Evolutionary conservation across 2,113 vertebrate species (phyloP).

Genomic region (cattle (Bos taurus)): DNA sequence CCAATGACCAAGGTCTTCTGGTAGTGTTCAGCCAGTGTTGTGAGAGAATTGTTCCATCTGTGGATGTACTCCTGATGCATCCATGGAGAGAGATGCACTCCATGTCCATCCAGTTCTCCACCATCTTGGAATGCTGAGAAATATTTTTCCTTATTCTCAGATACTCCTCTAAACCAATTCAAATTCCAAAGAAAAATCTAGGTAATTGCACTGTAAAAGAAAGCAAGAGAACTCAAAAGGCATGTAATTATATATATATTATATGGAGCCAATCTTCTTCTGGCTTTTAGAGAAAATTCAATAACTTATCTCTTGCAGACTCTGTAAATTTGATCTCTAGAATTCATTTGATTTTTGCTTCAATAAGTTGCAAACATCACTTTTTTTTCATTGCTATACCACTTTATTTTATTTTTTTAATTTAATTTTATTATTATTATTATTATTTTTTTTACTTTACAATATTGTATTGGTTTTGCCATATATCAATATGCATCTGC

Average conservation of each 20-base stretch:
- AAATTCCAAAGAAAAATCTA: neutral
- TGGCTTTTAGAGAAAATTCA: neutral
- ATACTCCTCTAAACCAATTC: neutral
- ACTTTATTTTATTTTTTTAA: too few species aligned
- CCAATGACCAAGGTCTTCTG: neutral
- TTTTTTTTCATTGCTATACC: too few species aligned
- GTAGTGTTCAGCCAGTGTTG: neutral
- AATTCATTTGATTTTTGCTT: neutral
- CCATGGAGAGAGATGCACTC: neutral
- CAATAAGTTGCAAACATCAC: neutral
- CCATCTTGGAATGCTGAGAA: neutral
- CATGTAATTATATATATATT: neutral
- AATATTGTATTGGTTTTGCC: too few species aligned
- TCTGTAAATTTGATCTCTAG: neutral
- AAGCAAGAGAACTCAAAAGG: neutral
- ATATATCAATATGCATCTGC: too few species aligned
- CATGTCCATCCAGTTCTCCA: neutral
- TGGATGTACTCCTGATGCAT: neutral
- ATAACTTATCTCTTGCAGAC: neutral
- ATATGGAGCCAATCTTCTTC: too few species aligned
- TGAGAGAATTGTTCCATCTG: neutral
- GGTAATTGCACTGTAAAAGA: neutral
- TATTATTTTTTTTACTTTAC: too few species aligned
- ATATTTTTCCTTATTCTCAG: neutral
- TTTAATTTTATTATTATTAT: too few species aligned